phyloP scores from a whole-genome alignment of 2,797 vertebrate genomes.

The Premnoplex brunnescens region DNA sequence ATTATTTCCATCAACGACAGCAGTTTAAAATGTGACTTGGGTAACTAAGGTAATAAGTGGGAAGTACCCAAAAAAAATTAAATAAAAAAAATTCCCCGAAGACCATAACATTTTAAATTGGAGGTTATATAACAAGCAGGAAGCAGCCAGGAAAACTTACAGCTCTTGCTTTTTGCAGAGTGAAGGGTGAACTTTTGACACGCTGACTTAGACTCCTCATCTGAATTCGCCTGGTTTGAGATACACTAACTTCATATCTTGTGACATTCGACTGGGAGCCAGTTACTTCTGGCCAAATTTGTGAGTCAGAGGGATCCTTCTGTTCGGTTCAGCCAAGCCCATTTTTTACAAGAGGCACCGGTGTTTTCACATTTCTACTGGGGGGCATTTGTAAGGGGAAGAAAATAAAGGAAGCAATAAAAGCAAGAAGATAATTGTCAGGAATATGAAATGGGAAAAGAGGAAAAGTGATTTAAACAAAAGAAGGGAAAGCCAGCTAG shows the following conservation, averaged over 20 bases:
- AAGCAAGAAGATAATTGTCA: background rate
- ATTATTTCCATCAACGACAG: constrained; percentile 9
- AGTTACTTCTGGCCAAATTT: background rate
- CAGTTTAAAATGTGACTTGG: constrained; percentile 12
- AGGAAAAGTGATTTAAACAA: background rate
- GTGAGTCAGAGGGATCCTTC: background rate
- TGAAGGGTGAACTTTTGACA: constrained; percentile 16
- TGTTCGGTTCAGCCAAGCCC: background rate
- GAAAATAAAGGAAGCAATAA: constrained; percentile 12
- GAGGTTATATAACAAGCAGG: background rate
- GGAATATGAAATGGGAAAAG: background rate
- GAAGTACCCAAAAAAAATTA: background rate
- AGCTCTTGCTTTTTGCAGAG: background rate
- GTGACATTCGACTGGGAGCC: background rate
- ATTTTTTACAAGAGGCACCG: background rate
- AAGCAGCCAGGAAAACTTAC: background rate
- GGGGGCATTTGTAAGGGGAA: background rate
- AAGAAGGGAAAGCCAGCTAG: background rate
- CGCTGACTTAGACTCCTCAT: background rate
- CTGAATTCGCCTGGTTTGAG: background rate
- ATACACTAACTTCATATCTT: background rate
- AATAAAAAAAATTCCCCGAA: background rate
- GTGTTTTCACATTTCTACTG: background rate
- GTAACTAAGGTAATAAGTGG: background rate
- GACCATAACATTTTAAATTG: background rate